Base-by-base conservation (phyloP, 2,888 invertebrate species). In the Pinctada fucata region DNA sequence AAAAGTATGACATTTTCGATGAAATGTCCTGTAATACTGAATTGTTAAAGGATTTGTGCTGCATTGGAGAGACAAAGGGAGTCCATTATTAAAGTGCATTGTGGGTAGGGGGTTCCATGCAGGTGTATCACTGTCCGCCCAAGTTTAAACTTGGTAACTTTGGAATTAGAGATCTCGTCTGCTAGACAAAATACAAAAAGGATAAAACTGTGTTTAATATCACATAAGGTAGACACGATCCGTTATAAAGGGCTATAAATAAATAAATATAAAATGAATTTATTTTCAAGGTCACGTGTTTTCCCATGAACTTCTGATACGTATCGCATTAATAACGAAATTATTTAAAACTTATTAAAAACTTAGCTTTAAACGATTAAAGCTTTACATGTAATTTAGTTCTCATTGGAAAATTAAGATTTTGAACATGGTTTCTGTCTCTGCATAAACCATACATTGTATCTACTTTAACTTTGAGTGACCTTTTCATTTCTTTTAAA, bases 81-180 rank as follows among this genome's bases (percentile, higher is more conserved):
- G 74, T 72, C 69, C 69, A 52, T 51, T 72, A 48, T 65, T 64
- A 31, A 63, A 52, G 52, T 69, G 70, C 70, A 66, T 66, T 65
- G 50, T 47, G 63, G 65, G 51, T 67, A 72, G 67, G 74, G 69
- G 64, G 31, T 31, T 76, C 73, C 67, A 78, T 72, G 70, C 72
- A 72, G 50, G 31, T 47, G 67, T 31, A 78, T 85, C 86, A 88
- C 74, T 86, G 86, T 81, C 90, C 90, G 75, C 90, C 90, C 74
- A 90, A 87, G 84, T 87, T 90, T 83, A 91, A 86, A 85, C 90
- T 90, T 71, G 90, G 91, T 82, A 91, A 85, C 87, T 91, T 91
- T 72, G 90, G 89, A 73, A 90, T 90, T 83, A 91, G 89, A 84
- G 90, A 91, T 76, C 89, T 83, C 76, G 88, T 85, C 85, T 86